Evolutionary conservation across 2,113 vertebrate species (phyloP).

Genomic region (Cyphotilapia sp.): DNA sequence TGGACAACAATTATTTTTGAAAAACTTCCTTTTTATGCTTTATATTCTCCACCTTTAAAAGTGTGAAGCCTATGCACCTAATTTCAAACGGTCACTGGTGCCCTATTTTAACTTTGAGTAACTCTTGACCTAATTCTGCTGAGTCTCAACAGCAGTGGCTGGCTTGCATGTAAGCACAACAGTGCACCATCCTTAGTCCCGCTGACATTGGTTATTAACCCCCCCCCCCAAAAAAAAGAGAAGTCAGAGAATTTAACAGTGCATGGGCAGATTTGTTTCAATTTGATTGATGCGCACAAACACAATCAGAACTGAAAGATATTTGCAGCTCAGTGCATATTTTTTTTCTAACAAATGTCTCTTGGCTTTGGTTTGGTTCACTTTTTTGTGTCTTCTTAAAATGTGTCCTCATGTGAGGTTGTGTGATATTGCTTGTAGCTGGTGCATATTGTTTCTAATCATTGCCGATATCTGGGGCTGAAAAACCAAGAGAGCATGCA

Average conservation of each 20-base stretch:
- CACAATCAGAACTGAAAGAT: background rate
- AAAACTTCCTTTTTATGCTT: background rate
- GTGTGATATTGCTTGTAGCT: background rate
- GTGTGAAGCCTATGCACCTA: background rate
- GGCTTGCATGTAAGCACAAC: background rate
- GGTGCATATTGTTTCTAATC: background rate
- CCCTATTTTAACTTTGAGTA: background rate
- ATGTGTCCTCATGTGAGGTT: background rate
- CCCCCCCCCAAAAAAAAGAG: fast-evolving
- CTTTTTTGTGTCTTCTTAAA: background rate
- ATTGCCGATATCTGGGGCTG: background rate
- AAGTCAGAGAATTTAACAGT: background rate
- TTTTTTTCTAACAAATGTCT: background rate
- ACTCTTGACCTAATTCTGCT: background rate
- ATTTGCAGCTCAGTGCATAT: background rate
- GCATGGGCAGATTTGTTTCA: background rate
- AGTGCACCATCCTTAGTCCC: background rate
- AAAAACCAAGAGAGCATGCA: background rate
- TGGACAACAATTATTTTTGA: background rate
- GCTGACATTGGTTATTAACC: background rate
- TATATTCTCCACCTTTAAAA: background rate
- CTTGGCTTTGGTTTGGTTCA: background rate
- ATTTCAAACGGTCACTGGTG: background rate
- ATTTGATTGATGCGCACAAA: background rate
- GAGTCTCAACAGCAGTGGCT: fast-evolving